Evolutionary conservation across 2,888 invertebrate species (phyloP).

Genomic region (Resseliella maxima): DNA sequence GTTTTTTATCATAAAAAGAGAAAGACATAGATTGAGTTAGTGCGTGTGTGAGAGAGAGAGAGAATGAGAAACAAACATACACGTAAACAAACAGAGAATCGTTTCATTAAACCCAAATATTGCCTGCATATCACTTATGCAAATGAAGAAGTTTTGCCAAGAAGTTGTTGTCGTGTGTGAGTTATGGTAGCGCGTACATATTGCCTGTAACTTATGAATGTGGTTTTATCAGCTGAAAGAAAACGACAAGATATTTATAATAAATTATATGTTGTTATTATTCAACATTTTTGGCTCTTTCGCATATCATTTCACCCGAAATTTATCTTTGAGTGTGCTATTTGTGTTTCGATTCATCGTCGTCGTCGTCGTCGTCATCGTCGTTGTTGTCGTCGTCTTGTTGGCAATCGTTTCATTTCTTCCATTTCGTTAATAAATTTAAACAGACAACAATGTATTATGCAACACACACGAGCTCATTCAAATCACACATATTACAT

Average conservation of each 20-base stretch:
- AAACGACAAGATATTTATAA: slow-evolving; percentile 39
- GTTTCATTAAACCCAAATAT: slow-evolving; percentile 18
- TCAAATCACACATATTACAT: not conserved
- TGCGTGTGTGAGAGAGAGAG: no score
- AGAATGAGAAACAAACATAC: no score
- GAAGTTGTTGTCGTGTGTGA: not conserved
- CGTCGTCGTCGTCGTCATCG: not conserved
- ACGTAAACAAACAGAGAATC: not conserved
- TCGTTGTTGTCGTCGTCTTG: not conserved
- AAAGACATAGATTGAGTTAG: no score
- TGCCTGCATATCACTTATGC: slow-evolving; percentile 12
- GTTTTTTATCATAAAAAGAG: no score
- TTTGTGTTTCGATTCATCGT: slow-evolving; percentile 32
- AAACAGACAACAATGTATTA: slow-evolving; percentile 15
- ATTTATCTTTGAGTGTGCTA: slow-evolving; percentile 33
- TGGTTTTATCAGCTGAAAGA: not conserved
- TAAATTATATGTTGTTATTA: slow-evolving; percentile 33
- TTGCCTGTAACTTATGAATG: slow-evolving; percentile 7
- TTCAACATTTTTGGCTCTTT: not conserved
- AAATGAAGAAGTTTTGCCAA: slow-evolving; percentile 29
- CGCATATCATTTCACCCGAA: not conserved
- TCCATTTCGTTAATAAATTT: slow-evolving; percentile 8
- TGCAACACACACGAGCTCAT: slow-evolving; percentile 3
- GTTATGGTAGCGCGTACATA: not conserved
- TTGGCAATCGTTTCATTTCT: not conserved